Conservation (phyloP, 1,140 invertebrate genomes). For the Conopomorpha cramerella region DNA sequence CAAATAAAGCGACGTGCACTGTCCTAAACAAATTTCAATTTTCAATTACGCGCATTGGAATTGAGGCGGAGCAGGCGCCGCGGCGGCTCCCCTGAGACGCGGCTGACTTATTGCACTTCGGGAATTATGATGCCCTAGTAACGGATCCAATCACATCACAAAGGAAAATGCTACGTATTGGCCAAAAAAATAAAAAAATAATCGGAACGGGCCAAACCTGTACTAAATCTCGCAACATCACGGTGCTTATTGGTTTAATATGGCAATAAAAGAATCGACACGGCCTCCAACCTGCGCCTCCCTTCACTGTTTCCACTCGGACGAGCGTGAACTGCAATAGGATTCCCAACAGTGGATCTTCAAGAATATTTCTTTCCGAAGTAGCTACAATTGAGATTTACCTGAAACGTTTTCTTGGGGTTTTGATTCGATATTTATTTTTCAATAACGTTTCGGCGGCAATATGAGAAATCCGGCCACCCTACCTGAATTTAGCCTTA, state of each 20-base stretch:
- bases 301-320: slow-evolving; percentile 45
- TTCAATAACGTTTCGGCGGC: slow-evolving; percentile 15
- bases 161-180: not conserved
- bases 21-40: slow-evolving; percentile 59
- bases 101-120: slow-evolving; percentile 39
- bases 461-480: slow-evolving; percentile 5
- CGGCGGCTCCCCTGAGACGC: slow-evolving; percentile 28
- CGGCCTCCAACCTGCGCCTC: slow-evolving; percentile 32
- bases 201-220: too few relatives aligned
- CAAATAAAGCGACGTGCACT: slow-evolving; percentile 39
- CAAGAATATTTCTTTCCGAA: slow-evolving; percentile 32
- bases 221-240: slow-evolving; percentile 26
- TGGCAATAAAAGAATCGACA: slow-evolving; percentile 48
- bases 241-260: slow-evolving; percentile 40
- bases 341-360: slow-evolving; percentile 36
- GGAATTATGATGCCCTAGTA: slow-evolving; percentile 26
- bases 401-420: slow-evolving; percentile 20
- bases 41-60: slow-evolving; percentile 43
- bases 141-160: slow-evolving; percentile 27
- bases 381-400: slow-evolving; percentile 33
- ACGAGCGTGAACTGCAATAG: slow-evolving; percentile 56
- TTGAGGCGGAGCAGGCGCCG: slow-evolving; percentile 18
- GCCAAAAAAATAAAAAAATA: slow-evolving; percentile 3
- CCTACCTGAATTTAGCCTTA: slow-evolving; percentile 17
- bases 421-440: slow-evolving; percentile 25